phyloP scores from a whole-genome alignment of 2,797 vertebrate genomes.

The Melanogrammus aeglefinus region DNA sequence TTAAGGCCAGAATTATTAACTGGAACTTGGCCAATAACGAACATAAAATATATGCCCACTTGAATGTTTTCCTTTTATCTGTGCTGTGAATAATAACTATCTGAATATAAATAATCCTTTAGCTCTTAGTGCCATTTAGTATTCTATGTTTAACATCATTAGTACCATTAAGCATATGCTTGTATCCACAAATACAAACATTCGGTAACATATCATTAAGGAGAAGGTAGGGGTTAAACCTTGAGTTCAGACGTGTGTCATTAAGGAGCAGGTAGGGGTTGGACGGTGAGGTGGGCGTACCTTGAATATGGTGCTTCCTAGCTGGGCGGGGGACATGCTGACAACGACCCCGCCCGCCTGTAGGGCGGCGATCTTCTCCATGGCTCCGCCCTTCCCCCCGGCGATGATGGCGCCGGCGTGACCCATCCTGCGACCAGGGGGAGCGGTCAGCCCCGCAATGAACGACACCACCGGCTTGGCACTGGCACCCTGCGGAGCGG shows the following conservation, averaged over 20 bases:
- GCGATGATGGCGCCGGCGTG: constrained; percentile 97
- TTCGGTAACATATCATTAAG: neutral
- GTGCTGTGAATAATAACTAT: neutral
- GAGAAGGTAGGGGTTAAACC: neutral
- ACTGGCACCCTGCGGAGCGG: constrained; percentile 82
- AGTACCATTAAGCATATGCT: neutral
- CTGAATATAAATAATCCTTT: neutral
- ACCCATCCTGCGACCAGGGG: constrained; percentile 94
- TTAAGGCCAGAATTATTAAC: too few species aligned
- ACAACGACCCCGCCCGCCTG: constrained; percentile 91
- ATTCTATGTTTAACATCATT: neutral
- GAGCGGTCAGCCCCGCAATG: constrained; percentile 95
- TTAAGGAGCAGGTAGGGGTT: too few species aligned
- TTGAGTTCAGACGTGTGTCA: too few species aligned
- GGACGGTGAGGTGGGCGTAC: constrained; percentile 63
- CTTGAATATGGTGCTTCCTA: constrained; percentile 97
- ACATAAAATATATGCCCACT: neutral
- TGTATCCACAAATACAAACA: neutral
- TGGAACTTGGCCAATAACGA: neutral
- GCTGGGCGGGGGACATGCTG: constrained; percentile 96
- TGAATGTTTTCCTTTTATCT: neutral
- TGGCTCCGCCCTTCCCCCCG: constrained; percentile 95
- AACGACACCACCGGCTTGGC: constrained; percentile 97
- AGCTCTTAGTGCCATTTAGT: neutral
- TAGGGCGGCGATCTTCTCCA: constrained; percentile 98